Conservation (phyloP, 1,140 invertebrate genomes). For the Branchinecta lindahli region DNA sequence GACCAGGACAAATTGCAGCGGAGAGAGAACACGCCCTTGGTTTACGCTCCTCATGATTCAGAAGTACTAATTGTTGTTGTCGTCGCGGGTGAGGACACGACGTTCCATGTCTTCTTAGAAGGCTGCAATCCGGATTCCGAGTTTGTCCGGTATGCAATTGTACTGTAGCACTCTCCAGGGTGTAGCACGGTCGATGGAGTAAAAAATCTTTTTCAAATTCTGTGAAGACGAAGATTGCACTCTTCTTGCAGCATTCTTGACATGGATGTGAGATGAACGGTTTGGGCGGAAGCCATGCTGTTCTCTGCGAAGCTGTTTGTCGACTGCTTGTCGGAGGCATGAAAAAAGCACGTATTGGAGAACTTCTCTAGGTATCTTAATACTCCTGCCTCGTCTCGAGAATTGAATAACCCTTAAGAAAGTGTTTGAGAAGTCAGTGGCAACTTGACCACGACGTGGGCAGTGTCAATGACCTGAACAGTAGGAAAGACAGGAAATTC, state of each 20-base stretch:
- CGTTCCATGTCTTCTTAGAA: background rate
- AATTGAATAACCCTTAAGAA: no score
- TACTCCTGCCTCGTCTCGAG: no score
- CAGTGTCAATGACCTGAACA: no score
- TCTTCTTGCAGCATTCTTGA: background rate
- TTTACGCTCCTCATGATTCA: background rate
- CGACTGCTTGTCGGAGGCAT: background rate
- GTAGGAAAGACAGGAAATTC: no score
- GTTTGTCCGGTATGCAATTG: background rate
- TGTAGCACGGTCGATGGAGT: background rate
- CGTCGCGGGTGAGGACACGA: background rate
- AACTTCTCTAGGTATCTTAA: no score
- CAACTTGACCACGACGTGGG: no score
- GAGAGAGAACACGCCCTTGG: background rate
- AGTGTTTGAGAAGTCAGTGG: no score
- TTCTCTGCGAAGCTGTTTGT: background rate
- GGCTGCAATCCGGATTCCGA: background rate
- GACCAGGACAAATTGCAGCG: background rate
- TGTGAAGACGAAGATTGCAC: background rate
- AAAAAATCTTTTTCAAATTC: background rate
- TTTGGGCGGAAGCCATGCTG: background rate
- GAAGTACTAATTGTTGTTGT: background rate
- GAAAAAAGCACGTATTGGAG: no score
- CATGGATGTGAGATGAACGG: background rate
- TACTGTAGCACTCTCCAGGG: background rate